Evolutionary conservation across 2,797 vertebrate genomes (phyloP), one percentile per base, ranked within the genome.

Genomic region (Mus spretus): DNA sequence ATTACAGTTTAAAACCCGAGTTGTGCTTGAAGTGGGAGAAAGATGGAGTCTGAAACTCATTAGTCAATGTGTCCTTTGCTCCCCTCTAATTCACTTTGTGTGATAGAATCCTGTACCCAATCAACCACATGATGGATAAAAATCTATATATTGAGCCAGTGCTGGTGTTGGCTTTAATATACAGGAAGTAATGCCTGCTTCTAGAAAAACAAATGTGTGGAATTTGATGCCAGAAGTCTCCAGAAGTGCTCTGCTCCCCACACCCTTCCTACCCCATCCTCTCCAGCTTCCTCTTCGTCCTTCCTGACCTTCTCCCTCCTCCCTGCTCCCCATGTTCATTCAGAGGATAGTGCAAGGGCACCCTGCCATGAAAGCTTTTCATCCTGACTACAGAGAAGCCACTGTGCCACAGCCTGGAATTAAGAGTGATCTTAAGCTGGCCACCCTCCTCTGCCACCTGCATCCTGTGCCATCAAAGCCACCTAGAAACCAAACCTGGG

Each of bases 371-470:
- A 55, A 90, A 24, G 9, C 1, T 55, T 79, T 92, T 40, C 70
- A 13, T 79, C 70, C 17, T 61, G 31, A 67, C 20, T 26, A 28
- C 15, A 37, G 34, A 31, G 13, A 47, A 50, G 20, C 2, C 44
- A 50, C 31, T 13, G 1, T 44, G 83, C 74, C 88, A 8, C 59
- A 72, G 53, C 61, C 65, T 47, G 1, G 84, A 50, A 44, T 9
- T 22, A 28, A 20, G 15, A 47, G 72, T 2, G 15, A 55, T 6
- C 3, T 10, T 34, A 93, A 59, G 53, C 53, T 19, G n/a, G 50
- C 88, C 28, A 8, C 2, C 28, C n/a, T 34, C 37, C 24, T 15
- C 31, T 0, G 0, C 15, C 1, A 0, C 34, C 11, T 1, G n/a
- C 8, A 24, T 53, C 10, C 34, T 8, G 11, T 9, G 40, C 31